Conservation (phyloP, 2,797 vertebrate genomes). For the Chromobotia macracanthus region DNA sequence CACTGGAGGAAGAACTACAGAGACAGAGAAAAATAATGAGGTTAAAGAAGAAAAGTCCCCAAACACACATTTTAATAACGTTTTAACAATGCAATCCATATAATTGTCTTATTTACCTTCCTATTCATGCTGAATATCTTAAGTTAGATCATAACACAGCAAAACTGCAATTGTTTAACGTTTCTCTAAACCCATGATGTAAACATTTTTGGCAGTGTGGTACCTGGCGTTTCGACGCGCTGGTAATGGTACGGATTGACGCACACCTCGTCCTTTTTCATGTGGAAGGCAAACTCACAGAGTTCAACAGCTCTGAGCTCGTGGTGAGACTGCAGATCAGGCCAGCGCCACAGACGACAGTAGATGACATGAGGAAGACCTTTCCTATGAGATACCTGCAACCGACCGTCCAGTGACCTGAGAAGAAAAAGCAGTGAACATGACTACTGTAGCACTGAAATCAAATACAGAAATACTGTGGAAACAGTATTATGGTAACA, state of each 20-base stretch:
- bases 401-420: constrained; percentile 93
- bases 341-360: constrained; percentile 98
- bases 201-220: neutral
- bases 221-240: constrained; percentile 97
- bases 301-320: constrained; percentile 96
- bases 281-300: constrained; percentile 97
- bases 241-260: constrained; percentile 99
- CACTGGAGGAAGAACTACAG: constrained; percentile 92
- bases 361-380: constrained; percentile 98
- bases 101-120: neutral
- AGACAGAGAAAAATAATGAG: neutral
- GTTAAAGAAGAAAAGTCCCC: neutral
- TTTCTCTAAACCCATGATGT: neutral
- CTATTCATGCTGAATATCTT: neutral
- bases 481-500: constrained; percentile 22
- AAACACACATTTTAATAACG: neutral
- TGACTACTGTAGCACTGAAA: neutral
- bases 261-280: constrained; percentile 98
- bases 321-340: constrained; percentile 98
- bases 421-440: constrained; percentile 14
- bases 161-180: neutral
- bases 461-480: constrained; percentile 7
- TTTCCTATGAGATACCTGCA: constrained; percentile 97
- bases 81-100: neutral
- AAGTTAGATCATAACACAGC: neutral